Percentiles rank a stretch among this genome's conserved stretches.
Evolutionary conservation across 2,113 vertebrate species (phyloP).

Genomic region (Saccopteryx bilineata): DNA sequence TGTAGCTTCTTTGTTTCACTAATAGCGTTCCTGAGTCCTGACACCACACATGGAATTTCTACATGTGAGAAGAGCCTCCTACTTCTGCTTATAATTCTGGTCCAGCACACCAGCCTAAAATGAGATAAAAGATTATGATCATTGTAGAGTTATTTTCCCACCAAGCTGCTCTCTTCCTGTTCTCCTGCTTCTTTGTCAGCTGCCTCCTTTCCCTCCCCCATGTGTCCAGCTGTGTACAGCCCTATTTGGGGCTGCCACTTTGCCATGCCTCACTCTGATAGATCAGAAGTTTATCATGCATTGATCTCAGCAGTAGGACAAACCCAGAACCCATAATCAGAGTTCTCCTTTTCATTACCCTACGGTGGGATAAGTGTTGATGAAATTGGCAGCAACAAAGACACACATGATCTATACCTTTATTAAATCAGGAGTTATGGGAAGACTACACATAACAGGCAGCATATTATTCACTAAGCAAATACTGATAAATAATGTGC

Average conservation of each 20-base stretch:
- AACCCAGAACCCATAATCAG: not conserved
- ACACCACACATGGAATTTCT: not conserved
- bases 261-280: fast-evolving
- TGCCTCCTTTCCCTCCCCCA: no score
- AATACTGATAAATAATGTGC: no score
- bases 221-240: no score
- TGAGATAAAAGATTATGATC: not conserved
- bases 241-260: not conserved
- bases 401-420: not conserved
- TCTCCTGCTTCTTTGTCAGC: not conserved
- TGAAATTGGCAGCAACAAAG: not conserved
- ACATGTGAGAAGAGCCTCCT: not conserved
- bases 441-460: not conserved
- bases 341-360: not conserved
- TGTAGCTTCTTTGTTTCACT: not conserved
- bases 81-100: not conserved
- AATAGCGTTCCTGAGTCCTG: not conserved
- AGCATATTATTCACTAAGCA: not conserved
- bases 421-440: not conserved
- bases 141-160: not conserved
- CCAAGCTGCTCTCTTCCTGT: not conserved
- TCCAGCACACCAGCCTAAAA: not conserved
- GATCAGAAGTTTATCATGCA: fast-evolving
- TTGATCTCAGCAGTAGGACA: not conserved
- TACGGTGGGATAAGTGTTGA: not conserved